Base-by-base conservation (phyloP, 2,113 vertebrate genomes). In the Mustela lutreola region DNA sequence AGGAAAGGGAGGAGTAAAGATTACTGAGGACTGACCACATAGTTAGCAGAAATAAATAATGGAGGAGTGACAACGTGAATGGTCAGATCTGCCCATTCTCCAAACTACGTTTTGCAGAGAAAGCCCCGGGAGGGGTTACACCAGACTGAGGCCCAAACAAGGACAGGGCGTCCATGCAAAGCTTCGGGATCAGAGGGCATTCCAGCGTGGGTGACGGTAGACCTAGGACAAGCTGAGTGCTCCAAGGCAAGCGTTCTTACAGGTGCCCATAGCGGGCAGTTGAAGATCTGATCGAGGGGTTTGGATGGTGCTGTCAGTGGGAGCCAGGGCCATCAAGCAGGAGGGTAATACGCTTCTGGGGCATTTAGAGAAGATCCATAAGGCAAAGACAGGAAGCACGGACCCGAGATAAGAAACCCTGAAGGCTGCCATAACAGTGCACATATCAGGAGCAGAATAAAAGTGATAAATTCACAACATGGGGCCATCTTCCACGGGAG, bases 11-110 rank as follows among this genome's bases (percentile, higher is more conserved):
- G 1, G 33, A 65, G 83, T 78, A 82, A 67, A 84, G 31, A 67
- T 87, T 33, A 79, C 0, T 48, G 42, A 89, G 18, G 53, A 78
- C 71, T 80, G 21, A 42, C 18, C 16, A 11, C 53, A 75, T 21
- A 45, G 50, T 28, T 88, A 58, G 62, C 50, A 76, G 58, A 50
- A 97, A 87, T 16, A 92, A 45, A n/a, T 84, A 78, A 71, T 5
- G 7, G 86, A 6, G n/a, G 53, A 39, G 60, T 48, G 89, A n/a
- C 2, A 16, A 71, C 5, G 5, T 56, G 1, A 39, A 36, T n/a
- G 10, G 18, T 16, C 48, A 0, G 22, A 65, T 73, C 36, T 60
- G 58, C 84, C 84, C 62, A 19, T 5, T 33, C 65, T 70, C 65
- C 48, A 78, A 67, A 62, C 7, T 21, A 84, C 21, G 4, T 24